Evolutionary conservation across 2,113 vertebrate species (phyloP), one percentile per base, ranked within the genome.

Genomic region (Psettodes erumei): DNA sequence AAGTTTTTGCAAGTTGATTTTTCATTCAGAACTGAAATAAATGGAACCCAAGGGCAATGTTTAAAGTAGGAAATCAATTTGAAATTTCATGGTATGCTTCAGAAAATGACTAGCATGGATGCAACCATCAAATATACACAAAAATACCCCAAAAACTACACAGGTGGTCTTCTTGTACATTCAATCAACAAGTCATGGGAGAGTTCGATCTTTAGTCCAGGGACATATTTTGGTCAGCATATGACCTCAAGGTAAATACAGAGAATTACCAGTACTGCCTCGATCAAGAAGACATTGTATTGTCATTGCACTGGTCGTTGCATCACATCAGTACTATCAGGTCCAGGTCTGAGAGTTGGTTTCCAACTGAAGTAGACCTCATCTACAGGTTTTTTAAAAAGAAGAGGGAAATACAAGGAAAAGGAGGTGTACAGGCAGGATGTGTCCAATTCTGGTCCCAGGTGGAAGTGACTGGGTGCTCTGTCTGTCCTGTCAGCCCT

Each of bases 401-500:
- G 16, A 67, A 65, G 40, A 40, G 51, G 28, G 35, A 13, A 8
- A 13, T 35, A 51, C 66, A 27, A 55, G 64, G 51, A 45, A 59
- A 71, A 61, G 58, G 67, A 53, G 25, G 63, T 45, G 55, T 54
- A 60, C n/a, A 37, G 60, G 75, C 48, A 76, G 37, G 77, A 78
- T 69, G 66, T 85, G 73, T 91, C 90, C 81, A 84, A 67, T 72
- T 87, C 64, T 85, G 75, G 75, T 92, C 89, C 86, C 89, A 70
- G 51, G 71, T 90, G 89, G 72, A 82, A 90, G 86, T 87, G 88
- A 83, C 88, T 71, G 75, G 66, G 73, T 28, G 47, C 83, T 75
- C 77, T 88, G 82, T 85, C 91, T 79, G 75, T 88, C 72, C 82
- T 93, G 93, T 92, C 93, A 93, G 86, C 81, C 75, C 80, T 79